Conservation (phyloP, 2,888 invertebrate genomes). For the Clistopyga incitator region DNA sequence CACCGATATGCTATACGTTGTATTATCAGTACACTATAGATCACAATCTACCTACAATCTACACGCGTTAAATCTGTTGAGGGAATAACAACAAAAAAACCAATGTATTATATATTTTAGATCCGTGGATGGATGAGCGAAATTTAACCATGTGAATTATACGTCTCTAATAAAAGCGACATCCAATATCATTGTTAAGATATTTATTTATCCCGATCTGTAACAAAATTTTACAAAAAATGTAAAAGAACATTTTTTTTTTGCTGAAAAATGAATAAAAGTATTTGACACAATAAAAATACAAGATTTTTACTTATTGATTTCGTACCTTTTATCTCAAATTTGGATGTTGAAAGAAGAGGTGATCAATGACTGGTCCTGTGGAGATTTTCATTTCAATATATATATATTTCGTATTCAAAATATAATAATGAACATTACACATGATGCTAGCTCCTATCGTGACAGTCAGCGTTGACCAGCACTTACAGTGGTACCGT, state of each 20-base stretch:
- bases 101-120: conserved; percentile 66
- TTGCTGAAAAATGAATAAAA: no score
- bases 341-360: neutral
- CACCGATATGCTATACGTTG: conserved; percentile 51
- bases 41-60: conserved; percentile 41
- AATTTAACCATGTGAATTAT: conserved; percentile 62
- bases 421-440: conserved; percentile 84
- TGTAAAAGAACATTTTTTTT: no score
- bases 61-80: conserved; percentile 39
- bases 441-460: conserved; percentile 82
- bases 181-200: conserved; percentile 54
- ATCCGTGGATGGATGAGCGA: conserved; percentile 48
- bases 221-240: no score
- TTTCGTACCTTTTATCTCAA: no score
- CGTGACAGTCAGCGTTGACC: conserved; percentile 77
- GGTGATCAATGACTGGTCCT: neutral
- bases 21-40: conserved; percentile 37
- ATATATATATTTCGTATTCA: conserved; percentile 83
- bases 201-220: neutral
- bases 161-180: conserved; percentile 65
- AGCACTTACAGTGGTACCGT: conserved; percentile 79
- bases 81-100: conserved; percentile 17
- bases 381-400: conserved; percentile 75
- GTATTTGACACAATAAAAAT: no score
- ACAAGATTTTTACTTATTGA: no score